These are phyloP conservation scores for Lamproptera curius DNA, from an alignment of 2,888 invertebrate species.

Conservation along the genomic window DNA sequence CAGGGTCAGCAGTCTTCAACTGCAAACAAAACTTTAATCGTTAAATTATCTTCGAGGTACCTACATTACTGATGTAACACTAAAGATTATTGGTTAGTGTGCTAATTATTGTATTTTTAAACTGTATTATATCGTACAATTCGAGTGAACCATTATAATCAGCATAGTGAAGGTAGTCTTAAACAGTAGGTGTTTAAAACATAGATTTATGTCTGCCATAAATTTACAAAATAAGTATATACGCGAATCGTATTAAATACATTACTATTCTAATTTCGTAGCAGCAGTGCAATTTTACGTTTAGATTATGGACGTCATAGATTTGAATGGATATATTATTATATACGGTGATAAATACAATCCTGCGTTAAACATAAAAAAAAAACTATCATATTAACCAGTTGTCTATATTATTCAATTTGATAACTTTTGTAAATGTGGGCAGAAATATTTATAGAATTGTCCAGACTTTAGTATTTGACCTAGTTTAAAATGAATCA, in stretches of 20 bases:
- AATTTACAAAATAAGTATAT: background rate
- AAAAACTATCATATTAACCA: too few species aligned
- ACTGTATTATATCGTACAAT: background rate
- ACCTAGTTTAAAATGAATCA: too few species aligned
- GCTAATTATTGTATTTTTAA: background rate
- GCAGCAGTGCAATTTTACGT: too few species aligned
- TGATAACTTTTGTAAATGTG: too few species aligned
- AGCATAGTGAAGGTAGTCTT: background rate
- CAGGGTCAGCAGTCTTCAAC: slow-evolving; percentile 30
- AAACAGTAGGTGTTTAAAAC: background rate
- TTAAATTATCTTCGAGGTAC: slow-evolving; percentile 2
- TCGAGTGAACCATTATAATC: background rate
- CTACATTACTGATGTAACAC: slow-evolving; percentile 19
- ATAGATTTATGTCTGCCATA: background rate
- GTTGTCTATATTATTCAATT: too few species aligned
- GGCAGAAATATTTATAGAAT: too few species aligned
- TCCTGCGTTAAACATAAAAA: too few species aligned
- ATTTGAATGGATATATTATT: too few species aligned
- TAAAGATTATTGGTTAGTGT: background rate
- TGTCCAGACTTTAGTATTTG: too few species aligned
- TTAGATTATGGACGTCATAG: too few species aligned
- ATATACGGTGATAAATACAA: too few species aligned
- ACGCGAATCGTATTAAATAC: background rate
- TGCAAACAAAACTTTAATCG: slow-evolving; percentile 24
- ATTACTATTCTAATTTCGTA: background rate